Evolutionary conservation across 2,888 invertebrate species (phyloP).

Genomic region (Sylvicola fuscatus): DNA sequence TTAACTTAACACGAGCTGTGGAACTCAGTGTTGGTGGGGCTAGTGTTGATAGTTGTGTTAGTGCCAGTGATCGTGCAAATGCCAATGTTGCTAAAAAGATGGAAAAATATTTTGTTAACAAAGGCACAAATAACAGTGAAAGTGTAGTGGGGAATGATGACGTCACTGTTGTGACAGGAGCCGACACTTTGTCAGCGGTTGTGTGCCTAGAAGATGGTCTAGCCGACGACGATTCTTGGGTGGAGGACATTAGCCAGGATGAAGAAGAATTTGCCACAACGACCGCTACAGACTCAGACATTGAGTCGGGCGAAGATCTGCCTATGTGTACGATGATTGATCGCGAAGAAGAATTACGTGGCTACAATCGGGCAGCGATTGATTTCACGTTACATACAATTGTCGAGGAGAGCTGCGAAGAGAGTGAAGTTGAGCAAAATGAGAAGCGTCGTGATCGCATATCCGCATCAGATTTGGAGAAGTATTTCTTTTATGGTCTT

Average conservation of each 20-base stretch:
- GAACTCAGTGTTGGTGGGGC: no score
- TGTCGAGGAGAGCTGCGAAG: constrained; percentile 86
- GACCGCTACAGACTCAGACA: constrained; percentile 39
- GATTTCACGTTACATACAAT: constrained; percentile 86
- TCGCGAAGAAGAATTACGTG: constrained; percentile 60
- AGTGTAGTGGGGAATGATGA: constrained; percentile 20
- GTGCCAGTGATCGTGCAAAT: constrained; percentile 5
- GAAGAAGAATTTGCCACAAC: constrained; percentile 41
- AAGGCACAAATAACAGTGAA: constrained; percentile 5
- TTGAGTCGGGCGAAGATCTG: constrained; percentile 48
- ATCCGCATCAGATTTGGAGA: constrained; percentile 69
- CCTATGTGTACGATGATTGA: constrained; percentile 36
- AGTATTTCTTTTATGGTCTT: constrained; percentile 74
- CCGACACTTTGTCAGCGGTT: constrained; percentile 46
- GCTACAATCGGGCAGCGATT: constrained; percentile 63
- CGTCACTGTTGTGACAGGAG: constrained; percentile 48
- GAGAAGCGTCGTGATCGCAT: constrained; percentile 34
- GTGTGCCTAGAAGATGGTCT: constrained; percentile 66
- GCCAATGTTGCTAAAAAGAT: constrained; percentile 6
- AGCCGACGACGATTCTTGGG: constrained; percentile 83
- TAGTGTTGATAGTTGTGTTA: no score
- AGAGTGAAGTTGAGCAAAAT: constrained; percentile 60
- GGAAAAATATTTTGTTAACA: background rate
- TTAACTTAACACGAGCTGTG: no score
- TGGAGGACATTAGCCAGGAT: constrained; percentile 67